Evolutionary conservation across 1,140 invertebrate species (phyloP).

Genomic region (Nasonia vitripennis): DNA sequence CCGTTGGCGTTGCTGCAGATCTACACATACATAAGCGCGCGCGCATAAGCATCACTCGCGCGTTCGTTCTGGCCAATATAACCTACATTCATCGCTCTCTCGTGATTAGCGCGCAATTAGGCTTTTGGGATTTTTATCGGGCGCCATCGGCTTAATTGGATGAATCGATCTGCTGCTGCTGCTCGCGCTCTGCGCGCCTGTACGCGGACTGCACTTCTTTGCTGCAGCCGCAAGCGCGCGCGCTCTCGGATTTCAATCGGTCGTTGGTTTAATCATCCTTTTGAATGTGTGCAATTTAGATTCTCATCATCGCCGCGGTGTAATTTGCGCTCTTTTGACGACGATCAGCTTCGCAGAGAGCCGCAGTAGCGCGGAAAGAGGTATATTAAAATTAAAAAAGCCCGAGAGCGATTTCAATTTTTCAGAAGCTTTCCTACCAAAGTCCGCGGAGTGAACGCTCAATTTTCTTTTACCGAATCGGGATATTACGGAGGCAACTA

Average conservation of each 20-base stretch:
- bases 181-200: too few species aligned
- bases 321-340: not conserved
- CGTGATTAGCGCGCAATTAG: not conserved
- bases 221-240: not conserved
- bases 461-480: too few species aligned
- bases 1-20: not conserved
- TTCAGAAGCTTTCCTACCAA: too few species aligned
- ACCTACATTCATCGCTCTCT: not conserved
- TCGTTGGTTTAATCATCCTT: not conserved
- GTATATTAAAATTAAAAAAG: too few species aligned
- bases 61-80: not conserved
- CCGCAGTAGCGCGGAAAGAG: not conserved
- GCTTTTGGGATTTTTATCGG: conserved; percentile 1
- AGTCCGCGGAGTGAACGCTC: too few species aligned
- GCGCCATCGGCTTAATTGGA: not conserved
- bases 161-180: not conserved
- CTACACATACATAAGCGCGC: not conserved
- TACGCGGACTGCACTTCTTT: not conserved
- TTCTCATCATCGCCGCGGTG: not conserved
- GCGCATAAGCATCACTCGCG: not conserved
- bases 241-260: not conserved
- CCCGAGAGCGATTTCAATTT: too few species aligned
- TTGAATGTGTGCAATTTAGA: not conserved
- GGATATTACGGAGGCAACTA: too few species aligned
- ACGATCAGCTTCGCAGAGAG: not conserved